Percentiles rank a stretch among this genome's conserved stretches.
Conservation (phyloP, 2,113 vertebrate species). For the Limnothrissa miodon region DNA sequence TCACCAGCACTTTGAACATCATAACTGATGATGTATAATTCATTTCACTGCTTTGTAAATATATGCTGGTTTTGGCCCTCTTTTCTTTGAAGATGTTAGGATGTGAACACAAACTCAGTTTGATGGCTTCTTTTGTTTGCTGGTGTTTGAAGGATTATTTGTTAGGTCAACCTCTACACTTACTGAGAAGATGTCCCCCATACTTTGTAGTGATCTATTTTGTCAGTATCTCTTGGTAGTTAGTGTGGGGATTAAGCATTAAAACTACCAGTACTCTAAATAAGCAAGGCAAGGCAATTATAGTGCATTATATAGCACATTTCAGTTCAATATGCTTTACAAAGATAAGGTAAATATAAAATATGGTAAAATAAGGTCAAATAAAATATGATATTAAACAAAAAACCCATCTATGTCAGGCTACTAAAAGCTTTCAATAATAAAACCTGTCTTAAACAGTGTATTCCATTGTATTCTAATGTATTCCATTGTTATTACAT, state of each 20-base stretch:
- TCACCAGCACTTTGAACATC: not conserved
- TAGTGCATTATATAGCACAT: too few species aligned
- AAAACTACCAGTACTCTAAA: not conserved
- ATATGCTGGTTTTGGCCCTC: not conserved
- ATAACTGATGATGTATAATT: conserved; percentile 7
- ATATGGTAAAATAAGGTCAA: too few species aligned
- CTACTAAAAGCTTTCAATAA: too few species aligned
- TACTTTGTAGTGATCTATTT: not conserved
- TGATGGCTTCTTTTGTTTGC: not conserved
- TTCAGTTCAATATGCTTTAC: too few species aligned
- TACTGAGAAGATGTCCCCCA: not conserved
- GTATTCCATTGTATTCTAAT: too few species aligned
- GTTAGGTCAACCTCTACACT: not conserved
- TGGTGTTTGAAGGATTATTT: not conserved
- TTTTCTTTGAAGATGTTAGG: not conserved
- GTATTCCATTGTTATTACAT: too few species aligned
- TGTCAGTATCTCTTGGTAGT: not conserved
- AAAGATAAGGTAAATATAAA: too few species aligned
- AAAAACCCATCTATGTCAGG: too few species aligned
- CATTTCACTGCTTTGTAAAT: not conserved
- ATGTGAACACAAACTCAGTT: not conserved
- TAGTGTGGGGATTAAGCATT: not conserved
- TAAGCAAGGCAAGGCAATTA: too few species aligned
- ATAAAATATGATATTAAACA: too few species aligned
- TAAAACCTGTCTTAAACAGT: too few species aligned